A percentile compares a stretch with the other conserved stretches of the same genome.
Conservation (phyloP, 2,888 invertebrate species). For the Adineta ricciae region DNA sequence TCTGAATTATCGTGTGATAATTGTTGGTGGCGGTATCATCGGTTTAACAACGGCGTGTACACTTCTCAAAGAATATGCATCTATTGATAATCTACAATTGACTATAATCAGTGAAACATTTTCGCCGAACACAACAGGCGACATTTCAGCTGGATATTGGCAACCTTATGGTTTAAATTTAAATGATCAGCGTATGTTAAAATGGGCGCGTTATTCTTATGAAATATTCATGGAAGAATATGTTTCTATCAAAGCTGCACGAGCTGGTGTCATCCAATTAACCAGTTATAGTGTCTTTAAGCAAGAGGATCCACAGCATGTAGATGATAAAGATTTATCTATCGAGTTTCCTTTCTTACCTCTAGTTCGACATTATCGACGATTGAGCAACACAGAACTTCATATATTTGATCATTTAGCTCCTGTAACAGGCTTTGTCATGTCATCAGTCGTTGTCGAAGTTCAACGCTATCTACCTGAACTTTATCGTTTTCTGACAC, state of each 20-base stretch:
- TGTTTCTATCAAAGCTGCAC: not conserved
- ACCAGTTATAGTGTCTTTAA: not conserved
- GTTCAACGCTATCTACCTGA: not conserved
- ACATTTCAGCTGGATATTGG: conserved; percentile 45
- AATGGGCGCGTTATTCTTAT: not conserved
- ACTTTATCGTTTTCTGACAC: not conserved
- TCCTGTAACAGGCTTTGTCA: not conserved
- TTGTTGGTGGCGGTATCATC: too few species aligned
- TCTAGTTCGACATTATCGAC: not conserved
- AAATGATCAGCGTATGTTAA: too few species aligned
- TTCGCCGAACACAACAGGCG: conserved; percentile 42
- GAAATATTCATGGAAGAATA: not conserved
- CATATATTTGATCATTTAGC: not conserved
- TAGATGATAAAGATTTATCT: not conserved
- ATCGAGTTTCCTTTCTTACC: not conserved
- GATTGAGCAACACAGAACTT: not conserved
- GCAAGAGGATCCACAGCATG: not conserved
- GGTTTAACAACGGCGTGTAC: too few species aligned
- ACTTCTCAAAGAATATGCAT: too few species aligned
- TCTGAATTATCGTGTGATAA: too few species aligned
- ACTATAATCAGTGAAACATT: conserved; percentile 43
- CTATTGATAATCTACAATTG: conserved; percentile 37
- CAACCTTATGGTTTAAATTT: conserved; percentile 37
- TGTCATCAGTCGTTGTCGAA: not conserved
- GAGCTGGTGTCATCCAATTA: not conserved